These are phyloP conservation scores for Pollenia amentaria DNA, from an alignment of 2,888 invertebrate species.

Conservation along the genomic window DNA sequence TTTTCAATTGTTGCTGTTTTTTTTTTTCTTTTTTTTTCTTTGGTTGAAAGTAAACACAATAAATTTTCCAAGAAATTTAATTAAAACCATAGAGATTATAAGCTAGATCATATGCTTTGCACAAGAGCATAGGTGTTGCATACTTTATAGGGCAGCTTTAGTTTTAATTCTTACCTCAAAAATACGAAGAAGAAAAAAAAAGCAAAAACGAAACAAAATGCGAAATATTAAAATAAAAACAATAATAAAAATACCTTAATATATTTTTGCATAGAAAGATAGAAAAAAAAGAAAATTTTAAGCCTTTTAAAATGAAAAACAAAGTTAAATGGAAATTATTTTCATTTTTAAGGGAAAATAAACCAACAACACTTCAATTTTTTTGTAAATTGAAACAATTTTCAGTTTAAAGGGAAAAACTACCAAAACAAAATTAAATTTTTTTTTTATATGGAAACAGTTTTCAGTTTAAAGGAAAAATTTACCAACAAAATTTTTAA, in stretches of 20 bases:
- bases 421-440: slow-evolving; percentile 22
- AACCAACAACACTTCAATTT: no score
- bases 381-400: slow-evolving; percentile 23
- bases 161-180: slow-evolving; percentile 61
- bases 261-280: background rate
- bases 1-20: slow-evolving; percentile 48
- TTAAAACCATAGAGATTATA: slow-evolving; percentile 68
- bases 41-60: slow-evolving; percentile 34
- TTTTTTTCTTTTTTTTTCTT: background rate
- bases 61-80: slow-evolving; percentile 66
- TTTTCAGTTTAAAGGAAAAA: background rate
- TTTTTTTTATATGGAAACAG: no score
- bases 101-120: slow-evolving; percentile 15
- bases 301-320: slow-evolving; percentile 43
- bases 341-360: background rate
- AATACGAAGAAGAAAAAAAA: slow-evolving; percentile 8
- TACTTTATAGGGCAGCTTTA: slow-evolving; percentile 70
- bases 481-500: slow-evolving; percentile 16
- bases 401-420: background rate
- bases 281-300: slow-evolving; percentile 13
- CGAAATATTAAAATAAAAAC: slow-evolving; percentile 32
- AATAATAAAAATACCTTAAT: slow-evolving; percentile 40
- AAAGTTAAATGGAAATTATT: slow-evolving; percentile 16
- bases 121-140: slow-evolving; percentile 64
- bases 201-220: slow-evolving; percentile 29